Percentiles rank a stretch among this genome's conserved stretches.
These are phyloP conservation scores for Bombus balteatus DNA, from an alignment of 1,140 invertebrate species.

Conservation along the genomic window DNA sequence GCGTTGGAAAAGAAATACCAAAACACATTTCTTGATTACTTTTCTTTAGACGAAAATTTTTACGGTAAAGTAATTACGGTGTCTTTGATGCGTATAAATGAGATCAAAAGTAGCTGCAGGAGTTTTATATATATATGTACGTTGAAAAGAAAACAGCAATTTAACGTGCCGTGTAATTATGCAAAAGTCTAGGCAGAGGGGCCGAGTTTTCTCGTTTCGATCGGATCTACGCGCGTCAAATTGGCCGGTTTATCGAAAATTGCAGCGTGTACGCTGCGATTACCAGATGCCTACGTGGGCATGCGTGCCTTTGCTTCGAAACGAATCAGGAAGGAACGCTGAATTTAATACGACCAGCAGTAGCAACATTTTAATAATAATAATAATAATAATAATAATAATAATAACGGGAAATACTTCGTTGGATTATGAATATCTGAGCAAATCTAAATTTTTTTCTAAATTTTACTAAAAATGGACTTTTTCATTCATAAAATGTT, in stretches of 20 bases:
- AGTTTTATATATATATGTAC: neutral
- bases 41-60: no score
- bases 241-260: conserved; percentile 35
- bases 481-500: neutral
- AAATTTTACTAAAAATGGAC: neutral
- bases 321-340: neutral
- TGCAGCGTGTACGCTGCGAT: neutral
- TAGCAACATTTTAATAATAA: neutral
- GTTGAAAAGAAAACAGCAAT: neutral
- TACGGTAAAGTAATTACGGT: no score
- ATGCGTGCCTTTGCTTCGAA: no score
- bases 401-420: neutral
- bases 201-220: neutral
- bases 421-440: neutral
- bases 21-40: no score
- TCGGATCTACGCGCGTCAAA: neutral
- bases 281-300: neutral
- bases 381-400: neutral
- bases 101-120: neutral
- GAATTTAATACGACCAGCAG: neutral
- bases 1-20: no score
- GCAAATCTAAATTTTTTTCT: neutral
- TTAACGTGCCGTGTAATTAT: neutral
- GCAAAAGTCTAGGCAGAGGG: neutral
- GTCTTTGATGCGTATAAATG: neutral